These are phyloP conservation scores for Erebia epiphron DNA, from an alignment of 2,888 invertebrate genomes.

Conservation along the genomic window DNA sequence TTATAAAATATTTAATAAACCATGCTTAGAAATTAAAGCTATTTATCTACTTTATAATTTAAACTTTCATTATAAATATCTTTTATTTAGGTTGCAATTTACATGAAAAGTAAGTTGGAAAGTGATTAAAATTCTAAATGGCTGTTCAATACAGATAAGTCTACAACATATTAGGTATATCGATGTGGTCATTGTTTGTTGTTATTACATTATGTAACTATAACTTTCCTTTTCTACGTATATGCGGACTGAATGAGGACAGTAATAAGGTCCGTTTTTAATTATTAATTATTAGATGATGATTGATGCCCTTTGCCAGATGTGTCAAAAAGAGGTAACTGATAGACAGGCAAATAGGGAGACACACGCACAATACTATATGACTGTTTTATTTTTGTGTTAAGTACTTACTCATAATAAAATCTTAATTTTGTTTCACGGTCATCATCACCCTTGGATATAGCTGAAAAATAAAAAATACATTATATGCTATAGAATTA, in stretches of 20 bases:
- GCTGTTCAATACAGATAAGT: neutral
- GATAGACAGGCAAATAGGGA: too few relatives aligned
- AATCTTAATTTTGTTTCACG: conserved; percentile 54
- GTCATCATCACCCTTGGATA: conserved; percentile 45
- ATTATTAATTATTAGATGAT: too few relatives aligned
- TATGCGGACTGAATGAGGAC: neutral
- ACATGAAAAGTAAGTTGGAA: neutral
- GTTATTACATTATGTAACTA: neutral
- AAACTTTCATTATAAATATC: neutral
- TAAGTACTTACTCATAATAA: conserved; percentile 45
- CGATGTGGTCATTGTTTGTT: neutral
- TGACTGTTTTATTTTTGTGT: neutral
- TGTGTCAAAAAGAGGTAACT: too few relatives aligned
- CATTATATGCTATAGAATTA: neutral
- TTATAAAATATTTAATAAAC: too few relatives aligned
- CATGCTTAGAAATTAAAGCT: too few relatives aligned
- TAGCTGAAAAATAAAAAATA: conserved; percentile 47
- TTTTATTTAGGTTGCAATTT: too few relatives aligned
- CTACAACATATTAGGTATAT: too few relatives aligned
- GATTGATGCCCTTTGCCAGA: too few relatives aligned
- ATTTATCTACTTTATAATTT: too few relatives aligned
- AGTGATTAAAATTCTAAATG: neutral
- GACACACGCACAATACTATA: too few relatives aligned
- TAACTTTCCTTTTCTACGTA: neutral
- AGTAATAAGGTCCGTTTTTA: neutral